Conservation (phyloP, 2,888 invertebrate genomes). For the Boloria euphrosyne region DNA sequence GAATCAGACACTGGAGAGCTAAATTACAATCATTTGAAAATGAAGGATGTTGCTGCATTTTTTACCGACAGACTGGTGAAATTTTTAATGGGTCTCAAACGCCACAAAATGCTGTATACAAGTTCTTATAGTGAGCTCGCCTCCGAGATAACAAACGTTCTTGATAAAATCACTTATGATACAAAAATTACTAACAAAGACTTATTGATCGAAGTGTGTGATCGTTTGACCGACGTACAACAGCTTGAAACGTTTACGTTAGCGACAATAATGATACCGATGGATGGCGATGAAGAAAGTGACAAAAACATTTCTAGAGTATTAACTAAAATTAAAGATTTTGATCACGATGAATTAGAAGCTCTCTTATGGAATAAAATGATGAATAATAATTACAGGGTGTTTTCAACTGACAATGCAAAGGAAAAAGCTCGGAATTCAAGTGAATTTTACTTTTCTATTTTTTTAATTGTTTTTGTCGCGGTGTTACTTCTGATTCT, state of each 20-base stretch:
- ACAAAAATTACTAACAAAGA: neutral
- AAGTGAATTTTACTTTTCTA: too few species aligned
- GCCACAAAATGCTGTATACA: constrained; percentile 13
- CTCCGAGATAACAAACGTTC: neutral
- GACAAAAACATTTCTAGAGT: neutral
- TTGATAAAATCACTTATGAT: neutral
- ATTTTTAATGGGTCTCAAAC: constrained; percentile 21
- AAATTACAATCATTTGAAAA: constrained; percentile 3
- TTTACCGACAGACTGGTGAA: constrained; percentile 1
- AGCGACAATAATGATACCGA: constrained; percentile 2
- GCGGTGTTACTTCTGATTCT: too few species aligned
- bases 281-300: neutral
- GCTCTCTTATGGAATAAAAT: too few species aligned
- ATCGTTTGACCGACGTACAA: neutral
- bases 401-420: too few species aligned
- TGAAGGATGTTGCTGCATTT: constrained; percentile 6
- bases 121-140: constrained; percentile 5
- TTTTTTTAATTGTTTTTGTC: too few species aligned
- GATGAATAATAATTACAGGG: too few species aligned
- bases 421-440: too few species aligned
- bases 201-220: neutral
- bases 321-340: too few species aligned
- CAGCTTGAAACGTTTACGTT: neutral
- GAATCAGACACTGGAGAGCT: neutral
- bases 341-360: too few species aligned